phyloP scores from a whole-genome alignment of 2,888 invertebrate genomes.

The Lathronympha strigana region DNA sequence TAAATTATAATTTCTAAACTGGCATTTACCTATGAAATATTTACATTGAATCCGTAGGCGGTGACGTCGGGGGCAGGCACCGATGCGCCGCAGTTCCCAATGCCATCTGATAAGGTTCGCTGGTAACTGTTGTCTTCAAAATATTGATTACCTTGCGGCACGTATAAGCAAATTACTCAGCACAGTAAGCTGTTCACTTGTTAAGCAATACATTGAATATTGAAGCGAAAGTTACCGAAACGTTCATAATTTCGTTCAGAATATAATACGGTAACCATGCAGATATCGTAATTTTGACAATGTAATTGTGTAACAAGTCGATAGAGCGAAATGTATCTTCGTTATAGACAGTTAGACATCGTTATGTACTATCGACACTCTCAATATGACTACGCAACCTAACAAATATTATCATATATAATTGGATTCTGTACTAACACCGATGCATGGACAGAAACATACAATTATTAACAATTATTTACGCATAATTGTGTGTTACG shows the following conservation, averaged over 20 bases:
- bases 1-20: constrained; percentile 37
- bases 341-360: constrained; percentile 19
- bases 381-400: constrained; percentile 31
- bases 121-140: constrained; percentile 62
- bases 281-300: constrained; percentile 27
- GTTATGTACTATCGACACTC: constrained; percentile 24
- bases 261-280: background rate
- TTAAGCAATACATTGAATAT: constrained; percentile 30
- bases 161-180: constrained; percentile 30
- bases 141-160: constrained; percentile 62
- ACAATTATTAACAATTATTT: constrained; percentile 54
- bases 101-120: constrained; percentile 65
- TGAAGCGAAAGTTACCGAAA: constrained; percentile 17
- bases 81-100: constrained; percentile 65
- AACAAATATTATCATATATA: constrained; percentile 38
- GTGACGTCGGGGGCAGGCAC: constrained; percentile 72
- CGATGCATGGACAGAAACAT: constrained; percentile 39
- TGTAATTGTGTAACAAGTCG: constrained; percentile 17
- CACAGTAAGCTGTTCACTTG: background rate
- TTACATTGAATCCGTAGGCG: constrained; percentile 58
- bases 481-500: constrained; percentile 63
- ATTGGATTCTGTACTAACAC: constrained; percentile 38
- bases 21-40: constrained; percentile 54
- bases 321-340: constrained; percentile 25
- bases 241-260: constrained; percentile 18